A percentile compares a stretch with the other conserved stretches of the same genome.
Conservation (phyloP, 2,888 invertebrate genomes). For the Ophion costatus region DNA sequence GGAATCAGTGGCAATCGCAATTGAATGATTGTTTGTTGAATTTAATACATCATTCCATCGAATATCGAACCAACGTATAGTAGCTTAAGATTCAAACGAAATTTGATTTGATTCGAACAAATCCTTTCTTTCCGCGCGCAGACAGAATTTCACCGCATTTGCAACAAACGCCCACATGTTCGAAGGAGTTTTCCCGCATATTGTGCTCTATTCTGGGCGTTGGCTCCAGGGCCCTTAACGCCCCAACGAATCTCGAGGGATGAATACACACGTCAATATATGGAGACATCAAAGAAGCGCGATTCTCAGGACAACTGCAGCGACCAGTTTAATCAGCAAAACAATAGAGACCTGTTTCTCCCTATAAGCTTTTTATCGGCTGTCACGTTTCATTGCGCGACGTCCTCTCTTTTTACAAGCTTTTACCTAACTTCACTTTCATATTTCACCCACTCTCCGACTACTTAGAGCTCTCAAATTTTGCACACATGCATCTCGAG, state of each 20-base stretch:
- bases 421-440: too few relatives aligned
- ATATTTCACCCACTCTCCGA: too few relatives aligned
- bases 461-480: too few relatives aligned
- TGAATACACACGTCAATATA: not conserved
- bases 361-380: not conserved
- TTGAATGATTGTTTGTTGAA: not conserved
- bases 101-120: not conserved
- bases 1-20: not conserved
- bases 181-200: not conserved
- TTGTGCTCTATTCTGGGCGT: constrained; percentile 27
- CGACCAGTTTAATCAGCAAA: constrained; percentile 49
- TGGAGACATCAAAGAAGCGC: not conserved
- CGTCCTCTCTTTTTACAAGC: constrained; percentile 1
- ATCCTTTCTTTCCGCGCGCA: too few relatives aligned
- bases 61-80: not conserved
- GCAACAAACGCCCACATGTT: not conserved
- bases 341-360: constrained; percentile 19
- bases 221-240: too few relatives aligned
- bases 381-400: not conserved
- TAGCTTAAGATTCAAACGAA: not conserved
- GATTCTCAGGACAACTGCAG: constrained; percentile 39
- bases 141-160: not conserved
- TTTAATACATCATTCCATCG: not conserved
- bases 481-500: too few relatives aligned
- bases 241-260: constrained; percentile 42